Base-by-base conservation (phyloP, 2,113 vertebrate genomes). In the Nipponia nippon region DNA sequence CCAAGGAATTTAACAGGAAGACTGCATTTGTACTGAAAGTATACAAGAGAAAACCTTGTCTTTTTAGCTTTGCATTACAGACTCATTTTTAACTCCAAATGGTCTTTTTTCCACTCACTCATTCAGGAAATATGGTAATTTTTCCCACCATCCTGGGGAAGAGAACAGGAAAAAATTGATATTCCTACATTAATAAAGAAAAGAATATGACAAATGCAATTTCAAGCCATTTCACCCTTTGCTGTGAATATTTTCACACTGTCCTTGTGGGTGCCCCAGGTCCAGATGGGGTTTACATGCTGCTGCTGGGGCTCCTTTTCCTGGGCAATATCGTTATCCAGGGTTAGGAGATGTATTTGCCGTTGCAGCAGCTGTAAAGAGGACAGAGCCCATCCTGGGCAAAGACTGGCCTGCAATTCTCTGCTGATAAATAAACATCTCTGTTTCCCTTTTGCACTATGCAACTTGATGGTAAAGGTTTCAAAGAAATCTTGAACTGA, bases 401-500 rank as follows among this genome's bases (percentile, higher is more conserved):
- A 95, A 73, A 91, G 52, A 58, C 20, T 62, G n/a, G 50, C n/a
- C 40, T 94, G 66, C 0, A 4, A 81, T 65, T 87, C 83, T 92
- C 77, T 94, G 34, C 66, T 85, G 38, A 95, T 94, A 97, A 96
- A 97, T 95, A 97, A 97, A 95, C 81, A 93, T 53, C 36, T 81
- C 69, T 70, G 52, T 79, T 94, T 94, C 75, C 20, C n/a, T 86
- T 88, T 77, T 96, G 71, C 44, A 17, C 49, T 76, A 32, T 34
- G 52, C 70, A 73, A 69, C 50, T 87, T 58, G 40, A 93, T 83
- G 71, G 75, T 80, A 80, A 85, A 93, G 23, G 29, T 96, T 95
- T 96, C 93, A 95, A 96, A 97, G 91, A 93, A 83, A 89, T 63
- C n/a, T 93, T 93, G 89, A 85, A 29, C 84, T 95, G 78, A 85